Evolutionary conservation across 2,797 vertebrate genomes (phyloP), one percentile per base, ranked within the genome.

Genomic region (Anabacerthia variegaticeps): DNA sequence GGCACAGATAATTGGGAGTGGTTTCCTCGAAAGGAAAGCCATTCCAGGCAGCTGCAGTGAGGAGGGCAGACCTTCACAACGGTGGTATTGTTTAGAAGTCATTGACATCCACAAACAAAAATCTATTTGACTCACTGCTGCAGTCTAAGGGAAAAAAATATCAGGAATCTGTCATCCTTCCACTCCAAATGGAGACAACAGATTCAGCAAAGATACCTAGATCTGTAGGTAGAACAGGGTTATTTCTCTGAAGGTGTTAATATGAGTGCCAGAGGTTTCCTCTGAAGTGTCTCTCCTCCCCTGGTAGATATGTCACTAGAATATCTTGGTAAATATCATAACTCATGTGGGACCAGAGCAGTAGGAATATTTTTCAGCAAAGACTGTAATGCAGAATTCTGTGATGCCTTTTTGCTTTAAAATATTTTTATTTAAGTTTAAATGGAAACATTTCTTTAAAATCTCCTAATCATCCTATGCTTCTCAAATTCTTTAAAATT

Each of bases 1-100:
- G 74, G 56, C 21, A 32, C 68, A 52, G 79, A 63, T 79, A 85
- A 87, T 51, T 79, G 65, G 65, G 85, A 94, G 66, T 0, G 4
- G 30, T 82, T 93, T 95, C 92, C 90, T 92, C 46, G 9, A 92
- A 87, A 94, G 76, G 54, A 82, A 77, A 77, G 69, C 65, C 44
- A 36, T 34, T 10, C 34, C 62, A 36, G 65, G 56, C 89, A 65
- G 46, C 73, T 34, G 59, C 32, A 11, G 22, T 3, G 12, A 4
- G 2, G 12, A 66, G 32, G 41, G 44, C 48, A 58, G 81, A 20
- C 37, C 48, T 48, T 51, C 52, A 93, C 89, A 92, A 78, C 1
- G 15, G 55, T 9, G 55, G 8, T 41, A 76, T 82, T 92, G 71
- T 93, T 71, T 22, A 69, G 85, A 75, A 94, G 72, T 13, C 48